Base-by-base conservation (phyloP, 2,113 vertebrate species). In the Salvelinus fontinalis region DNA sequence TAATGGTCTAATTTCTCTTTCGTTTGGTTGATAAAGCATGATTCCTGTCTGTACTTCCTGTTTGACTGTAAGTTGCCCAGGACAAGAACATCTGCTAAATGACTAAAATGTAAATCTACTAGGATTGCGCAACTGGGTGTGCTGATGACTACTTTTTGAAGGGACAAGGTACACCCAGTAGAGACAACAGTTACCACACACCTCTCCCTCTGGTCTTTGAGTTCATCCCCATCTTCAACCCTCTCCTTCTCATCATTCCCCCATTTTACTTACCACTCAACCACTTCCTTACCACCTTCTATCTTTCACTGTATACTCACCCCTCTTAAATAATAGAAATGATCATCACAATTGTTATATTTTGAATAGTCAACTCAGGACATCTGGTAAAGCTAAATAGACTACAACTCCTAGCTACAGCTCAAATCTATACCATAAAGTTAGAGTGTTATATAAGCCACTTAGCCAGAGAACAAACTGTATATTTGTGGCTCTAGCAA, bases 111-210 rank as follows among this genome's bases (percentile, higher is more conserved):
- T 39, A 39, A 39, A 39, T 39, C 6, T n/a, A 22, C 59, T 60
- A 22, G 7, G 59, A n/a, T 60, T 20, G n/a, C 20, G 16, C 20
- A 60, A 60, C 20, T 7, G 20, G 59, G 20, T n/a, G 4, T 31
- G 54, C 18, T 51, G 59, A n/a, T 60, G 59, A n/a, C 59, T n/a
- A 5, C 11, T 51, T 51, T 51, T 51, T 51, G 34, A 13, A 27
- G 62, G 22, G n/a, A 13, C 13, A 14, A 67, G 26, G 65, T 67
- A 31, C 65, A 67, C 12, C 29, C 39, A 48, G 22, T 48, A 31
- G 20, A 48, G 34, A 70, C 39, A 70, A 49, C 34, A 60, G 59
- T 20, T n/a, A 60, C 59, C 59, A 60, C 59, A 60, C 59, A 70
- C 27, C 29, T 31, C 22, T 24, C 68, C n/a, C 6, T 49, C 39